These are phyloP conservation scores for Cerastis leucographa DNA, from an alignment of 2,888 invertebrate species.

Conservation along the genomic window DNA sequence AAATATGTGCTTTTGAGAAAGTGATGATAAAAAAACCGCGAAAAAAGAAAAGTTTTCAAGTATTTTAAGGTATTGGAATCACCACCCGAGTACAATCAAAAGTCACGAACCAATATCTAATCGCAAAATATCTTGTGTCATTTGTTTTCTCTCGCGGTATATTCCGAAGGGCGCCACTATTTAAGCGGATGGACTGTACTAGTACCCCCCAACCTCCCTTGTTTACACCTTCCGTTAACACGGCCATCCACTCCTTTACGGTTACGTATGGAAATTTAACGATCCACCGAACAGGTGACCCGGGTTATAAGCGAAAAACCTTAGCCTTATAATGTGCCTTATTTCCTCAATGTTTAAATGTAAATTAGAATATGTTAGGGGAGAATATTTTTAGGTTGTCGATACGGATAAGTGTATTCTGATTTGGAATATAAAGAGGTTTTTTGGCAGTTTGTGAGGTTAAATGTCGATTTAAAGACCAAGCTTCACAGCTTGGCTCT, in stretches of 20 bases:
- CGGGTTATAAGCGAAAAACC: conserved; percentile 39
- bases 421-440: background rate
- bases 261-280: conserved; percentile 72
- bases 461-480: background rate
- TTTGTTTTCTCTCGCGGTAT: background rate
- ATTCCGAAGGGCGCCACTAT: background rate
- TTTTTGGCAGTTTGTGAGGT: background rate
- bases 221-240: conserved; percentile 70
- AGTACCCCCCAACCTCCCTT: conserved; percentile 30
- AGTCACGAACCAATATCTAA: background rate
- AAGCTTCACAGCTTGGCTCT: too few relatives aligned
- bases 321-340: conserved; percentile 27
- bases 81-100: background rate
- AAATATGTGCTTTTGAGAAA: background rate
- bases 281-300: conserved; percentile 62
- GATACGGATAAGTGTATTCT: background rate
- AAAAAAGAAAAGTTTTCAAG: too few relatives aligned
- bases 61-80: background rate
- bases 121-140: too few relatives aligned
- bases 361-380: conserved; percentile 25
- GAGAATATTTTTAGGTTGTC: conserved; percentile 9
- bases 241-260: conserved; percentile 38
- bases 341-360: conserved; percentile 39
- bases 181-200: conserved; percentile 10
- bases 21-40: background rate